Evolutionary conservation across 2,797 vertebrate species (phyloP).

Genomic region (Phataginus tricuspis): DNA sequence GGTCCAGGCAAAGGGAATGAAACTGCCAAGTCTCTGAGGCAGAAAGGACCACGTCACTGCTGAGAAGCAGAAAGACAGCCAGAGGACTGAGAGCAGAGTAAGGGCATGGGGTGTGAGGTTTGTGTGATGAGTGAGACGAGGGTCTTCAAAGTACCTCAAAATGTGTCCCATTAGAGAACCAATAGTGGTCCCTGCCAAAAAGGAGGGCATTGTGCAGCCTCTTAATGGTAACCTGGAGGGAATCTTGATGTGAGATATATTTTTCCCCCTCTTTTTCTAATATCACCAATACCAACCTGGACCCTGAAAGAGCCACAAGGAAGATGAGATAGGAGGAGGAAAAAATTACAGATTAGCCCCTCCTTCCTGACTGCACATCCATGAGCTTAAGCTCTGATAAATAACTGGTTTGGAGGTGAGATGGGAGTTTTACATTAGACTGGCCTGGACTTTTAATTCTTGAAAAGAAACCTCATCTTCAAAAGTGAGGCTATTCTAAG

Average conservation of each 20-base stretch:
- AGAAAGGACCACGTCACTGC: background rate
- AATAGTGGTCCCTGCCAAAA: background rate
- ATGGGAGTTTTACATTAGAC: background rate
- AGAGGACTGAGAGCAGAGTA: background rate
- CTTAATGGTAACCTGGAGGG: background rate
- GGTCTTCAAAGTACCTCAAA: background rate
- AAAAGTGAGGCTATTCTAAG: background rate
- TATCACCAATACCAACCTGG: background rate
- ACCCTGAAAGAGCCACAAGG: background rate
- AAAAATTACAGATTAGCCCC: background rate
- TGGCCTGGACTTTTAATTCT: background rate
- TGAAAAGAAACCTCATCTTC: conserved; percentile 29
- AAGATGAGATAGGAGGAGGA: background rate
- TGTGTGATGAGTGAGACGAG: background rate
- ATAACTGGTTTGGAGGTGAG: background rate
- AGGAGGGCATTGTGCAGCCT: background rate
- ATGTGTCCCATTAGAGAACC: background rate
- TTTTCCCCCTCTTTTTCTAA: background rate
- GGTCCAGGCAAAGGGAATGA: background rate
- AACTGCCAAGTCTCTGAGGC: background rate
- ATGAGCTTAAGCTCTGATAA: background rate
- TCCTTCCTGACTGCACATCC: background rate
- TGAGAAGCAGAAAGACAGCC: background rate
- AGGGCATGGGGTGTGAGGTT: background rate
- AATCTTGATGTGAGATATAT: background rate